Base-by-base conservation (phyloP, 2,888 invertebrate genomes). In the Epistrophe eligans region DNA sequence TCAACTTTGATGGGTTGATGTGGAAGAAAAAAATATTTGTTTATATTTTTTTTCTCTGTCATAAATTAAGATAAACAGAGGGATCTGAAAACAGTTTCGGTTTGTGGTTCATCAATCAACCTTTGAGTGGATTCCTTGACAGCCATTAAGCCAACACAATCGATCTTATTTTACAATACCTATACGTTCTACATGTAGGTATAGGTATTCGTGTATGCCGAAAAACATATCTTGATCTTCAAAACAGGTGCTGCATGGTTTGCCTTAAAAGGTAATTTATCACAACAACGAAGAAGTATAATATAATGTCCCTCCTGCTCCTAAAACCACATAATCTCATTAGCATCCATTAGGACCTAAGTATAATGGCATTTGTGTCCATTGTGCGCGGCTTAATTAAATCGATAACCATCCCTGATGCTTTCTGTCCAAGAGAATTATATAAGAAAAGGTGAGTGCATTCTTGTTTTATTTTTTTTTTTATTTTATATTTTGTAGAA, bases 341-440 rank as follows among this genome's bases (percentile, higher is more conserved):
- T 87, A 87, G 87, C 87, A 83, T 87, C 87, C 87, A 87, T 87
- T 87, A 87, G 83, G 87, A 83, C 79, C 71, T 87, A 87, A 87
- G 87, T 82, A 79, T 79, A 67, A 71, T 83, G 74, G 87, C 83
- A 76, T 87, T 87, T 82, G 79, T 87, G 83, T 66, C 79, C 87
- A 82, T 87, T 87, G 83, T 83, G 43, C 87, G 87, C 79, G 87
- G 76, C 87, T 83, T 87, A 87, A 87, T 87, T 87, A 87, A 87
- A 83, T 76, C 83, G 83, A 87, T 87, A 83, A 83, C 74, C 83
- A 72, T 76, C 66, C 83, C 15, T 28, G 28, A 8, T 15, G 45
- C 15, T 24, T n/a, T n/a, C 11, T 15, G 8, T 1, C 8, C 45
- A 52, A 58, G 77, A 32, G 24, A 24, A 58, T n/a, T 17, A 15